phyloP scores from a whole-genome alignment of 2,888 invertebrate species.

The Drosophila imparisetae region DNA sequence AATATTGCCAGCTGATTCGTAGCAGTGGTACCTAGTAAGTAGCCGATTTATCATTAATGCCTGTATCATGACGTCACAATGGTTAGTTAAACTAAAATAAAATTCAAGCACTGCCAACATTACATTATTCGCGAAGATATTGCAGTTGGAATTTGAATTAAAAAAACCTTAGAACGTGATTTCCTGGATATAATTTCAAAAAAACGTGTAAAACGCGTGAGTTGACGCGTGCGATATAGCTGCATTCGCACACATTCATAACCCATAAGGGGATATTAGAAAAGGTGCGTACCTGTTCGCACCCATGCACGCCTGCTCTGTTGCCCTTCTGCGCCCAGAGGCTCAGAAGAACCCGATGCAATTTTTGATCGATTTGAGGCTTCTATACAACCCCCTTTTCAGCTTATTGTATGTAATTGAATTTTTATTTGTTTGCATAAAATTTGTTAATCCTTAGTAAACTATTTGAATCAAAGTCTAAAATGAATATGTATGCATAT shows the following conservation, averaged over 20 bases:
- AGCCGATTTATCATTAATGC: background rate
- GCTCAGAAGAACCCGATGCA: too few relatives aligned
- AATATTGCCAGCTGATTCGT: background rate
- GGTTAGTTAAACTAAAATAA: background rate
- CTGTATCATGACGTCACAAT: background rate
- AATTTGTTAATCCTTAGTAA: constrained; percentile 19
- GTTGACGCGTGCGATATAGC: too few relatives aligned
- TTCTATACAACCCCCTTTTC: background rate
- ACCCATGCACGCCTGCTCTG: too few relatives aligned
- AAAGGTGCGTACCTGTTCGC: too few relatives aligned
- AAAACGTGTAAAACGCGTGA: too few relatives aligned
- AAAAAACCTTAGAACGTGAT: too few relatives aligned
- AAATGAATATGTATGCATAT: constrained; percentile 22
- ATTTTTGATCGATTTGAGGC: too few relatives aligned
- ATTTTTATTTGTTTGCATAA: constrained; percentile 20
- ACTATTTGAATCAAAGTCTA: constrained; percentile 35
- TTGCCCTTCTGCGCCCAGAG: too few relatives aligned
- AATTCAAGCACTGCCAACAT: background rate
- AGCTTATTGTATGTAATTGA: constrained; percentile 7
- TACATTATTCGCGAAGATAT: background rate
- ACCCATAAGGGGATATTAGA: too few relatives aligned
- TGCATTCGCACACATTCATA: too few relatives aligned
- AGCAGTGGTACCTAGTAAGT: background rate
- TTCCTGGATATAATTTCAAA: too few relatives aligned
- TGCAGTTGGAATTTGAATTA: too few relatives aligned